phyloP scores from a whole-genome alignment of 2,888 invertebrate genomes.

The Macrosoma leucophasiata region DNA sequence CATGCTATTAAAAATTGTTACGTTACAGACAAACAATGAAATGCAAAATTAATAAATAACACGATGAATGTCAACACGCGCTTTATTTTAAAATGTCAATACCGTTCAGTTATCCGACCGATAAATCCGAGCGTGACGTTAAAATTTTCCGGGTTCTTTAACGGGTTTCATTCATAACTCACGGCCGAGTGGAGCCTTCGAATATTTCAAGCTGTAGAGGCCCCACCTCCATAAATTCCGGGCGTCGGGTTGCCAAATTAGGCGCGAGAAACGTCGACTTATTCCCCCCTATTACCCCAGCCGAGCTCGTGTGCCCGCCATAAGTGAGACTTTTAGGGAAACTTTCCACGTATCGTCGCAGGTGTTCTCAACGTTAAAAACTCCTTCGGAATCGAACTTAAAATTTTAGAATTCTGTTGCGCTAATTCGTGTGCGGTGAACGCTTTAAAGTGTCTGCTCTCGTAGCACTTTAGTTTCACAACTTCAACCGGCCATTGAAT shows the following conservation, averaged over 20 bases:
- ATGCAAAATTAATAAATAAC: no score
- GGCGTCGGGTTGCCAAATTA: conserved; percentile 75
- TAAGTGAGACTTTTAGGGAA: conserved; percentile 48
- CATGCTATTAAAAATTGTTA: no score
- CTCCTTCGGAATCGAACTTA: conserved; percentile 34
- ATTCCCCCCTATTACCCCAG: conserved; percentile 61
- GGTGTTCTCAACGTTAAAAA: conserved; percentile 48
- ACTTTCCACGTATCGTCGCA: conserved; percentile 58
- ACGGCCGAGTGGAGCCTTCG: conserved; percentile 72
- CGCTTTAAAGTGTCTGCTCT: no score
- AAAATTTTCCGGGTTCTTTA: conserved; percentile 74
- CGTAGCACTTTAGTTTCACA: no score
- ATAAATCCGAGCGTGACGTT: conserved; percentile 47
- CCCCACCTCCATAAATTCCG: conserved; percentile 71
- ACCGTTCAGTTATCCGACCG: conserved; percentile 29
- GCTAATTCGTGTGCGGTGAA: no score
- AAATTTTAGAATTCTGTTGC: conserved; percentile 29
- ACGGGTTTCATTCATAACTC: conserved; percentile 75
- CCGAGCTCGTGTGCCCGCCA: conserved; percentile 28
- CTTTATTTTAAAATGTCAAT: conserved; percentile 32
- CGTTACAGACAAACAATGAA: no score
- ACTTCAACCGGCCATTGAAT: no score
- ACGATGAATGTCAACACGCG: no score
- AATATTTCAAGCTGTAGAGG: conserved; percentile 69
- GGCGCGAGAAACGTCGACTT: conserved; percentile 69